Conservation (phyloP, 2,888 invertebrate genomes). For the Mongoloraphidia duomilia region DNA sequence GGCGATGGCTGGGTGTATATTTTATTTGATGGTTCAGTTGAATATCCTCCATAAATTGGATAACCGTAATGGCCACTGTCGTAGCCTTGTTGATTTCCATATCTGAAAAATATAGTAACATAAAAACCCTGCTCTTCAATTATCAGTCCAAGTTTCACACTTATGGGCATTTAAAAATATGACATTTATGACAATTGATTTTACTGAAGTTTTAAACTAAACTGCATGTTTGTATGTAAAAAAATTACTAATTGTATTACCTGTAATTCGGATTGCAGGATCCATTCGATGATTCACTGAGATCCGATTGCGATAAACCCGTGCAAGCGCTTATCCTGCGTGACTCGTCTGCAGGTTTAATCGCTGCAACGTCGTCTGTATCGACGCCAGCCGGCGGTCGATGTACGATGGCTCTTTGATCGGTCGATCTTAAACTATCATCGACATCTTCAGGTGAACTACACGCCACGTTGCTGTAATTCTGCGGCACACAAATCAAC, state of each 20-base stretch:
- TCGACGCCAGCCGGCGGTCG: constrained; percentile 25
- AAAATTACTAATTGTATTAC: no score
- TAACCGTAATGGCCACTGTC: constrained; percentile 60
- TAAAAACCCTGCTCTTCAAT: no score
- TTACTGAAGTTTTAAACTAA: no score
- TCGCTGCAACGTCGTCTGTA: constrained; percentile 19
- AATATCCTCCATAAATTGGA: constrained; percentile 44
- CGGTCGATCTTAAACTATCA: constrained; percentile 19
- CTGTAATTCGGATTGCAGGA: constrained; percentile 33
- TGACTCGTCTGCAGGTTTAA: constrained; percentile 14
- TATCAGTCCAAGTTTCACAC: no score
- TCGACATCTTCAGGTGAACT: constrained; percentile 7
- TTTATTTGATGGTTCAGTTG: constrained; percentile 24
- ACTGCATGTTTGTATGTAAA: no score
- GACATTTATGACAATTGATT: no score
- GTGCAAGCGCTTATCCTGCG: constrained; percentile 41
- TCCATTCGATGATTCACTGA: constrained; percentile 57
- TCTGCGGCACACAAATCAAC: background rate
- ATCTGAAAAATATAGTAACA: constrained; percentile 36
- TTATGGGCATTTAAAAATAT: no score
- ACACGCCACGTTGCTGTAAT: constrained; percentile 3
- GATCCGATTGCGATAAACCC: constrained; percentile 68
- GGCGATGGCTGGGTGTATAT: constrained; percentile 27
- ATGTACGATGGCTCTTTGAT: constrained; percentile 38
- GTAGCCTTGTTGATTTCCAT: constrained; percentile 67